Conservation (phyloP, 2,888 invertebrate species). For the Mimas tiliae region DNA sequence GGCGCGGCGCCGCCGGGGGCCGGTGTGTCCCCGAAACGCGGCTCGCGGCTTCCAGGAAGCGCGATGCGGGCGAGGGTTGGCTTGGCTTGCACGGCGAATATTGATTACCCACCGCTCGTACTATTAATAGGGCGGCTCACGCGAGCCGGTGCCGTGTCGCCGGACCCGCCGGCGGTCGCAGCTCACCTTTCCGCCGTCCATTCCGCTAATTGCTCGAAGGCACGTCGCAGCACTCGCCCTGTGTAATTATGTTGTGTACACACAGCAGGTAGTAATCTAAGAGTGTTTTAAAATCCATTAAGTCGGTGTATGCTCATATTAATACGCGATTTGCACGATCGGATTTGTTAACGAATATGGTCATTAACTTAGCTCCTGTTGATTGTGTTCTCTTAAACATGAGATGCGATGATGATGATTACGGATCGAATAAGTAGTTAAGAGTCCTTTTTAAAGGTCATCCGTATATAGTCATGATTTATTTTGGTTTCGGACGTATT, state of each 20-base stretch:
- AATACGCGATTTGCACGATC: constrained; percentile 25
- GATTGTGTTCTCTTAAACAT: constrained; percentile 4
- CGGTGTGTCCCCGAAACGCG: constrained; percentile 52
- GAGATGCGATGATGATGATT: neutral
- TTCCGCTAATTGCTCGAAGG: constrained; percentile 71
- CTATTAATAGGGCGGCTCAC: constrained; percentile 70
- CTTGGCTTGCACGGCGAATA: constrained; percentile 68
- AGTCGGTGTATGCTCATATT: constrained; percentile 12
- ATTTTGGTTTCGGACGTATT: neutral
- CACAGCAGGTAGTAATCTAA: constrained; percentile 21
- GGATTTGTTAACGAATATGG: constrained; percentile 6
- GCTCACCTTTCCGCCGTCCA: constrained; percentile 58
- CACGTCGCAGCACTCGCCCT: constrained; percentile 25
- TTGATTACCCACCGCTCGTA: constrained; percentile 74
- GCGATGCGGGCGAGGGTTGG: constrained; percentile 68
- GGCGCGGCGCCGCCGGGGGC: constrained; percentile 76
- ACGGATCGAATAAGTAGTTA: neutral
- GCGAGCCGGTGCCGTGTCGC: constrained; percentile 47
- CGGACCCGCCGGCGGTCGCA: constrained; percentile 52
- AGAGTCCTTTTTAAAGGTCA: neutral
- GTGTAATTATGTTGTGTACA: constrained; percentile 19
- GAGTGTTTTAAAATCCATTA: constrained; percentile 27
- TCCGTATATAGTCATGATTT: neutral
- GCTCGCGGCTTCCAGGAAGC: constrained; percentile 69
- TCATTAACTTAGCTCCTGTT: neutral